phyloP scores from a whole-genome alignment of 35 echinoderm and acorn worm species.

The Acanthaster planci region DNA sequence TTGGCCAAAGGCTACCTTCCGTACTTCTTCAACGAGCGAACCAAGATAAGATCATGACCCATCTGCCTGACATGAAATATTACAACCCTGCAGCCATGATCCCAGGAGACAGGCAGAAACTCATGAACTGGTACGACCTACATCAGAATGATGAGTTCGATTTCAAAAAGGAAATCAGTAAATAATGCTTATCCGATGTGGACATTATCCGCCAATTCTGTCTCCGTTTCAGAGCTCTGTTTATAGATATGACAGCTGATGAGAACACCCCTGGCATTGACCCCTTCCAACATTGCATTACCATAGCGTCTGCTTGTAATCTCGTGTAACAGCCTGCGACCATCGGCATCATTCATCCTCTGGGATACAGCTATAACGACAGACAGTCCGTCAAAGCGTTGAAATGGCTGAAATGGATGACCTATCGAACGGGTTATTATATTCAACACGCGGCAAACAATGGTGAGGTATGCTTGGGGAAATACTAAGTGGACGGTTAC shows the following conservation, averaged over 20 bases:
- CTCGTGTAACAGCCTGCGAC: not conserved
- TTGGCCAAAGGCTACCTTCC: too few relatives aligned
- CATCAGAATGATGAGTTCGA: not conserved
- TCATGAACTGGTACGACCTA: not conserved
- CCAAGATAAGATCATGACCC: not conserved
- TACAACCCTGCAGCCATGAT: not conserved
- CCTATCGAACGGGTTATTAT: not conserved
- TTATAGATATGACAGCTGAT: slow-evolving; percentile 5
- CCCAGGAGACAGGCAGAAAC: not conserved
- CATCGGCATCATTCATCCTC: not conserved
- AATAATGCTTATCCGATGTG: too few relatives aligned
- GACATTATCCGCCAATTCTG: not conserved
- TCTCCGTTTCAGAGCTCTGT: slow-evolving; percentile 27
- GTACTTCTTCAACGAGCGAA: not conserved
- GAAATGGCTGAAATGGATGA: not conserved
- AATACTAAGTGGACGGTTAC: too few relatives aligned
- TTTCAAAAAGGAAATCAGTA: not conserved
- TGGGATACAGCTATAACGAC: not conserved
- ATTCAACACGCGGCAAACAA: not conserved
- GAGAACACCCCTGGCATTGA: too few relatives aligned
- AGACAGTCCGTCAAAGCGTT: not conserved
- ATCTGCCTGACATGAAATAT: not conserved
- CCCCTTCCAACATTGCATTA: too few relatives aligned
- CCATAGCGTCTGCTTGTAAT: slow-evolving; percentile 33
- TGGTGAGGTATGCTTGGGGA: not conserved